Evolutionary conservation across 2,888 invertebrate genomes (phyloP).

Genomic region (Philopedon plagiatum): DNA sequence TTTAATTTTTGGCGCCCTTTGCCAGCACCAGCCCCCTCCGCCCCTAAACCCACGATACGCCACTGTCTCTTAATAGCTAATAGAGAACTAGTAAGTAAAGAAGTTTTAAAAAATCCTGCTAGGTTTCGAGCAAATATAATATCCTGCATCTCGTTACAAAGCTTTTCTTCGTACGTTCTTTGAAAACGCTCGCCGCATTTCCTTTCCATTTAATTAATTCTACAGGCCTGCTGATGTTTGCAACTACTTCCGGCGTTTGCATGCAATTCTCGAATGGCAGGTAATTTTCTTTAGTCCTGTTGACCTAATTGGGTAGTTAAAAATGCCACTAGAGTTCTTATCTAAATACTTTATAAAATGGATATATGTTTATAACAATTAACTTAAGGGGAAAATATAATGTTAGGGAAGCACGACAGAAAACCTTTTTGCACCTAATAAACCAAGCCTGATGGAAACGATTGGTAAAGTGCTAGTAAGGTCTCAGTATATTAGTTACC

Average conservation of each 20-base stretch:
- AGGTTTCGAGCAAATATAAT: too few relatives aligned
- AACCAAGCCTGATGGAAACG: neutral
- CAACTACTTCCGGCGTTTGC: conserved; percentile 38
- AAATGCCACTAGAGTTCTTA: conserved; percentile 14
- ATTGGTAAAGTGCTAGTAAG: too few relatives aligned
- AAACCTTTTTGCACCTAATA: neutral
- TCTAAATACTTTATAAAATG: conserved; percentile 27
- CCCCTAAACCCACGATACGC: too few relatives aligned
- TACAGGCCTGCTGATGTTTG: conserved; percentile 22
- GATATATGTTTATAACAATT: conserved; percentile 23
- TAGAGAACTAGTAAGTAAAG: too few relatives aligned
- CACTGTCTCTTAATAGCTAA: too few relatives aligned
- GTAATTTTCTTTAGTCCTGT: conserved; percentile 24
- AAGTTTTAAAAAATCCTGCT: too few relatives aligned
- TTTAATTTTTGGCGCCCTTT: too few relatives aligned
- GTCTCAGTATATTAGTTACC: too few relatives aligned
- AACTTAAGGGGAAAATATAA: neutral
- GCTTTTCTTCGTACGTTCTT: neutral
- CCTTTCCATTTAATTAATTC: conserved; percentile 36
- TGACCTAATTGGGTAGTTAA: conserved; percentile 37
- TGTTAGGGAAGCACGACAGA: neutral
- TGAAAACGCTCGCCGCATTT: conserved; percentile 19
- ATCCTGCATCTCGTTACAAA: neutral
- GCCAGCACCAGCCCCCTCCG: too few relatives aligned
- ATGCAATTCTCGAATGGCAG: conserved; percentile 29